phyloP scores from a whole-genome alignment of 1,140 invertebrate genomes.

The Drosophila tani region DNA sequence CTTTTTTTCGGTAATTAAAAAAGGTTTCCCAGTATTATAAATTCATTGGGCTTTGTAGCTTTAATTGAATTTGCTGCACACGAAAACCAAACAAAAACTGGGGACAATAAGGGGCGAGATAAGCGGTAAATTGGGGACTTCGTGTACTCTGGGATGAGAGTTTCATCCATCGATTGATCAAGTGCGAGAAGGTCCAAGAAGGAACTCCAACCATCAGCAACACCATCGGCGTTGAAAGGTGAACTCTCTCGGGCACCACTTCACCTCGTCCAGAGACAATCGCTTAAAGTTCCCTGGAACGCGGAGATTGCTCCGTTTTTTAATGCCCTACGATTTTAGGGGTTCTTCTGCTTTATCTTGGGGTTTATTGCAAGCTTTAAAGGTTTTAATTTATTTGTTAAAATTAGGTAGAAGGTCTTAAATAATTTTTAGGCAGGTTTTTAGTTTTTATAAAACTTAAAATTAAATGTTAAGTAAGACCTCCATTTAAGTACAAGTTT shows the following conservation, averaged over 20 bases:
- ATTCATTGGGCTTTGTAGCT: slow-evolving; percentile 51
- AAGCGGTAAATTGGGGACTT: slow-evolving; percentile 67
- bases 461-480: too few relatives aligned
- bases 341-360: background rate
- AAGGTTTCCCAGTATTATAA: slow-evolving; percentile 18
- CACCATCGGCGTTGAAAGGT: slow-evolving; percentile 80
- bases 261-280: slow-evolving; percentile 28
- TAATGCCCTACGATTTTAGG: slow-evolving; percentile 6
- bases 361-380: background rate
- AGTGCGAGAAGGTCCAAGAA: slow-evolving; percentile 23
- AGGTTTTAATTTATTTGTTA: background rate
- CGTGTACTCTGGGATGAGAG: background rate
- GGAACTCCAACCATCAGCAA: slow-evolving; percentile 56
- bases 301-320: slow-evolving; percentile 8
- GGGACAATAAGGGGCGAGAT: slow-evolving; percentile 44
- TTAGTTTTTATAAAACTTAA: too few relatives aligned
- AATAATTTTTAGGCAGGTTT: too few relatives aligned
- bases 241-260: slow-evolving; percentile 35
- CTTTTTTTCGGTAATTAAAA: slow-evolving; percentile 52
- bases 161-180: slow-evolving; percentile 64
- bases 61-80: slow-evolving; percentile 77
- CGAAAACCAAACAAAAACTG: slow-evolving; percentile 54
- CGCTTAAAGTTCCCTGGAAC: slow-evolving; percentile 69
- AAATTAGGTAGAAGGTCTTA: too few relatives aligned
- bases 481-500: too few relatives aligned